Base-by-base conservation (phyloP, 2,797 vertebrate genomes). In the Euthynnus affinis region DNA sequence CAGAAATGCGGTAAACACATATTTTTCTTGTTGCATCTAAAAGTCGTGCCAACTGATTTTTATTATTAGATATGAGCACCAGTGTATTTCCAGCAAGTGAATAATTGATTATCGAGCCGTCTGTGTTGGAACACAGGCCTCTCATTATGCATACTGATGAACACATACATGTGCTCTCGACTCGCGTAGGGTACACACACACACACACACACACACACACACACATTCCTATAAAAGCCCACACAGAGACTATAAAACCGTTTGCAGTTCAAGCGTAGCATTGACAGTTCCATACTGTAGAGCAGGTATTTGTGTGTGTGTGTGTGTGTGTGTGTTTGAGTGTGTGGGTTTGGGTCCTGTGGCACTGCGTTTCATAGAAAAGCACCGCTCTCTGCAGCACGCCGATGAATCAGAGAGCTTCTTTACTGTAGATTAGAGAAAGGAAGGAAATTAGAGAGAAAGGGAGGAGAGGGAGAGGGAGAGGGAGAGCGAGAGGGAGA, bases 81-180 rank as follows among this genome's bases (percentile, higher is more conserved):
- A 44, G 69, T 62, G 80, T 60, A 44, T 88, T 89, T 86, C 76
- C 81, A 77, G 74, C 4, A 0, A 77, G 67, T 80, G 81, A 85
- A 88, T 89, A 85, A 91, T 90, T 88, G 83, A 87, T 91, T 89
- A 85, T 83, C 65, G 86, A 82, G 56, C 69, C 23, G 22, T 74
- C 51, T 78, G 80, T 74, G 42, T 71, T 66, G 78, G 80, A 85
- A 78, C 71, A 74, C 63, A 61, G 81, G 59, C 77, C 55, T 59
- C 74, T 85, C 71, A 74, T 84, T 87, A 81, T 78, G 69, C 71
- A 64, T 69, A 55, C 59, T 71, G 78, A 75, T 76, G 51, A 79
- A 71, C 75, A 64, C 76, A 71, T 70, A 76, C 80, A 74, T 63
- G 77, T 23, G 60, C 40, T n/a, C 68, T 44, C n/a, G 78, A 0